phyloP scores from a whole-genome alignment of 2,888 invertebrate genomes.

The Idaea biselata region DNA sequence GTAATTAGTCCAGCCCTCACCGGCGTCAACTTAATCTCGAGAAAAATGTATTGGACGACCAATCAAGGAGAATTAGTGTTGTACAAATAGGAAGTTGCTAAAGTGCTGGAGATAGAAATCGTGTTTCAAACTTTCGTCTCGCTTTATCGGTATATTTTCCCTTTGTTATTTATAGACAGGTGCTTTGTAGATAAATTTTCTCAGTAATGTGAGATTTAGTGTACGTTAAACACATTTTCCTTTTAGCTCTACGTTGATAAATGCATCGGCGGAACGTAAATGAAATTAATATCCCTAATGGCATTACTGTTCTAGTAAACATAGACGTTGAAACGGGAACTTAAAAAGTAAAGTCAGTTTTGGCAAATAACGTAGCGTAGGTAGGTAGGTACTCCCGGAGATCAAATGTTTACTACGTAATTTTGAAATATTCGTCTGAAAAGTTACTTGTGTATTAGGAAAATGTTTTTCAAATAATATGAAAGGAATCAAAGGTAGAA shows the following conservation, averaged over 20 bases:
- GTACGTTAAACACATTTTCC: background rate
- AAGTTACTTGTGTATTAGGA: background rate
- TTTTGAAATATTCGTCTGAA: background rate
- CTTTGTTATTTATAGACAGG: constrained; percentile 20
- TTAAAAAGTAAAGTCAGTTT: constrained; percentile 2
- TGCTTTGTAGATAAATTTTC: constrained; percentile 15
- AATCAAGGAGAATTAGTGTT: constrained; percentile 44
- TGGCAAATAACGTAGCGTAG: constrained; percentile 3
- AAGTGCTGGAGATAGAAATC: constrained; percentile 31
- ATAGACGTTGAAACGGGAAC: constrained; percentile 2
- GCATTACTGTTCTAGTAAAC: background rate
- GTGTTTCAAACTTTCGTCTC: constrained; percentile 26
- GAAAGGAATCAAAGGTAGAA: background rate
- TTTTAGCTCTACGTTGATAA: background rate
- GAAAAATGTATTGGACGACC: constrained; percentile 49
- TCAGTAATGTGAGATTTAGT: constrained; percentile 12
- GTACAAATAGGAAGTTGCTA: constrained; percentile 34
- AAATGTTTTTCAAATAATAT: constrained; percentile 3
- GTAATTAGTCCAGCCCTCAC: constrained; percentile 68
- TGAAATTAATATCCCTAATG: constrained; percentile 2
- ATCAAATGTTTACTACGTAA: background rate
- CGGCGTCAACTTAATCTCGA: constrained; percentile 54
- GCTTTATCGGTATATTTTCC: constrained; percentile 20
- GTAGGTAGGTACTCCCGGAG: background rate
- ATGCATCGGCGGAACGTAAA: constrained; percentile 1